These are phyloP conservation scores for Ploceus nigricollis DNA, from an alignment of 2,113 vertebrate species.

Conservation along the genomic window DNA sequence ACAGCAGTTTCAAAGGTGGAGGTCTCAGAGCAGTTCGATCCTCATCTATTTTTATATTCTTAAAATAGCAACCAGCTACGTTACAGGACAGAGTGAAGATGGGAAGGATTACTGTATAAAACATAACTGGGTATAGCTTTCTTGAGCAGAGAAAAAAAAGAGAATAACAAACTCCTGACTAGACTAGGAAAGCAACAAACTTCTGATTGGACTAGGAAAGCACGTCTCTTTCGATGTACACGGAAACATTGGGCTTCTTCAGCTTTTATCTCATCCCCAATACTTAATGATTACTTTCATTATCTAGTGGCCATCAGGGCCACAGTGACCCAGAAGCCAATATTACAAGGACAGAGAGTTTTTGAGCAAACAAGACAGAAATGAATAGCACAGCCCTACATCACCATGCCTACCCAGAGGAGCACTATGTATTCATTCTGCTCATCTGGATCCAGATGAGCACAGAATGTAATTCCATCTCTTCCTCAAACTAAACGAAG, in stretches of 20 bases:
- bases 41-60: background rate
- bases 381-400: background rate
- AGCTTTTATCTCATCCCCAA: background rate
- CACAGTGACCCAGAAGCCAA: background rate
- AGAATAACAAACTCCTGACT: background rate
- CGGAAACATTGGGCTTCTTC: background rate
- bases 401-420: background rate
- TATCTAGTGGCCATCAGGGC: background rate
- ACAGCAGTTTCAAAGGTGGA: background rate
- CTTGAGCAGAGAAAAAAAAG: background rate
- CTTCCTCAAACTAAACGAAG: background rate
- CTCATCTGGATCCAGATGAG: background rate
- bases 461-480: background rate
- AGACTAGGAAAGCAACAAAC: background rate
- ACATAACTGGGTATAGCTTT: background rate
- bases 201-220: background rate
- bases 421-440: background rate
- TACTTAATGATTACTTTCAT: background rate
- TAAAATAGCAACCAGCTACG: background rate
- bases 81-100: background rate
- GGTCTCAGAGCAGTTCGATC: background rate
- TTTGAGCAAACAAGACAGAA: background rate
- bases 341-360: background rate
- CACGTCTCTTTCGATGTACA: rapidly evolving
- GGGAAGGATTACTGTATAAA: background rate